Conservation (phyloP, 2,888 invertebrate species). For the Anthoptus insignis region DNA sequence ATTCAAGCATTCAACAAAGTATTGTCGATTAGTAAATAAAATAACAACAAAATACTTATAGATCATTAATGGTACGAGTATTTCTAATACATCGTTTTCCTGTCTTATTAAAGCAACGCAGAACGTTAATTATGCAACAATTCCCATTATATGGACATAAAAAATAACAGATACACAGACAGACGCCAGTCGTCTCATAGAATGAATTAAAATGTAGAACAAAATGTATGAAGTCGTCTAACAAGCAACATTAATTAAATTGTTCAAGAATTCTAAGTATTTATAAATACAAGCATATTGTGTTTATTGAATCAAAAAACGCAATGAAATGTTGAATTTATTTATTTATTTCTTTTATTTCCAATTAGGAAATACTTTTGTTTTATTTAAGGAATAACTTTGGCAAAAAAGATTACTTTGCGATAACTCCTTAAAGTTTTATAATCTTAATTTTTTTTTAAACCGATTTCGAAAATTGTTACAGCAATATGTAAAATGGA, state of each 20-base stretch:
- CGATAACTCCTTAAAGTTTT: no score
- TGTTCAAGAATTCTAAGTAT: conserved; percentile 30
- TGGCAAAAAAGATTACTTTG: background rate
- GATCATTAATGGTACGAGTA: no score
- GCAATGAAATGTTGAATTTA: conserved; percentile 2
- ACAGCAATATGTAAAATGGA: no score
- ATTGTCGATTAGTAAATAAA: no score
- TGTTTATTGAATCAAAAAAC: background rate
- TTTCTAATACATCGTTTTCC: background rate
- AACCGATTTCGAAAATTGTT: no score
- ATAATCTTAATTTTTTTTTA: background rate
- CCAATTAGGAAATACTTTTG: conserved; percentile 1
- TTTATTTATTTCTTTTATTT: background rate
- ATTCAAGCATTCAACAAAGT: no score
- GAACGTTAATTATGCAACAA: conserved; percentile 29
- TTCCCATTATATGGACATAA: conserved; percentile 32
- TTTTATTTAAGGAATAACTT: background rate
- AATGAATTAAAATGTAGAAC: conserved; percentile 36
- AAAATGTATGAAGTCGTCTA: conserved; percentile 32
- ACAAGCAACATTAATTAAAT: conserved; percentile 26
- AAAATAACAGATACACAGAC: conserved; percentile 32
- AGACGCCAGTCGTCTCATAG: conserved; percentile 30
- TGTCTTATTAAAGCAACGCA: conserved; percentile 18
- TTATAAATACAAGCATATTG: conserved; percentile 11
- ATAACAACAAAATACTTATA: no score